Conservation (phyloP, 2,113 vertebrate genomes). For the Scytalopus superciliaris region DNA sequence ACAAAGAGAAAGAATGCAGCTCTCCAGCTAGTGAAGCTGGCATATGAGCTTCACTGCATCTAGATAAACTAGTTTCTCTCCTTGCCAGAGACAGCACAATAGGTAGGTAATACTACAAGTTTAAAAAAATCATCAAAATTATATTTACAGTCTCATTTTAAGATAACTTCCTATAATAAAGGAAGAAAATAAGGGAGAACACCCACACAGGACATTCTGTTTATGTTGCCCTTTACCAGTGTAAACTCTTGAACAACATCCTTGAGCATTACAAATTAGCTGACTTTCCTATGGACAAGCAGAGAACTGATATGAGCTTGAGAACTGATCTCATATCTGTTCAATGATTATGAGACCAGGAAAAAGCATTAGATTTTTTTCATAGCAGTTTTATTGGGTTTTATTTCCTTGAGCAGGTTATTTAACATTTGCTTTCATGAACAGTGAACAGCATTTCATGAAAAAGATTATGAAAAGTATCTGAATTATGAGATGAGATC, state of each 20-base stretch:
- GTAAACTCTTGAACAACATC: background rate
- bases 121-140: background rate
- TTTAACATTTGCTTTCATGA: background rate
- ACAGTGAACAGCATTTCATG: background rate
- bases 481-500: background rate
- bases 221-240: background rate
- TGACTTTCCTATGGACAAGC: background rate
- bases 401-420: background rate
- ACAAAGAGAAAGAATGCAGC: background rate
- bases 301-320: background rate
- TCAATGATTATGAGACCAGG: background rate
- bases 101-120: background rate
- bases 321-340: background rate
- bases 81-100: background rate
- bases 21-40: background rate
- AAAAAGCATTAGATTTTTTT: background rate
- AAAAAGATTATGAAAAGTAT: background rate
- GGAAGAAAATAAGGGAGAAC: background rate
- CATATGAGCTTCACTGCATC: background rate
- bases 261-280: background rate
- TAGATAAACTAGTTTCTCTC: background rate
- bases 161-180: background rate
- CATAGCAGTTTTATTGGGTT: background rate
- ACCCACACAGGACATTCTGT: background rate
- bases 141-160: background rate